These are phyloP conservation scores for Stratiomys singularior DNA, from an alignment of 2,888 invertebrate species.

Conservation along the genomic window DNA sequence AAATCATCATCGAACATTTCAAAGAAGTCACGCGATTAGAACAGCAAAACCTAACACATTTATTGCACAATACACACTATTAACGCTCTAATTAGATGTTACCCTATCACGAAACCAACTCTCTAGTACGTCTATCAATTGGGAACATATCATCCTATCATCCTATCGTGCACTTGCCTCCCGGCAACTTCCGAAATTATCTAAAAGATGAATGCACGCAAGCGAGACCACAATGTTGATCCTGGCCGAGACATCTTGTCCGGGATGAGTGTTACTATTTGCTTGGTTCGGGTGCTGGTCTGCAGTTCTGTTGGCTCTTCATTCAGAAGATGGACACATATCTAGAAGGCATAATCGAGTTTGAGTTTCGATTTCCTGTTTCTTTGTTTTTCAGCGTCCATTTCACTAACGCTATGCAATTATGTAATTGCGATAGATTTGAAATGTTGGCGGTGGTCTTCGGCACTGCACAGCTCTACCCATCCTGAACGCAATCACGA, in stretches of 20 bases:
- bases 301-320: constrained; percentile 22
- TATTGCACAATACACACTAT: no score
- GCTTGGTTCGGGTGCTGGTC: no score
- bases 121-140: no score
- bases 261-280: background rate
- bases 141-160: background rate
- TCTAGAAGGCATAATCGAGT: constrained; percentile 30
- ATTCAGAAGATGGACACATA: constrained; percentile 42
- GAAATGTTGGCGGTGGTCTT: constrained; percentile 47
- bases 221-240: constrained; percentile 1
- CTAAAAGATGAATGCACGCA: constrained; percentile 10
- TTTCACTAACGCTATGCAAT: constrained; percentile 46
- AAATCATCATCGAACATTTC: no score
- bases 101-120: no score
- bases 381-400: constrained; percentile 29
- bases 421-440: constrained; percentile 50
- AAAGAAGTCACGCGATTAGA: no score
- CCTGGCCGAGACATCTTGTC: background rate
- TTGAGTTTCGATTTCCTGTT: constrained; percentile 3
- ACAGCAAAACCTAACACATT: no score
- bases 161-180: constrained; percentile 2
- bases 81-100: no score
- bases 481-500: background rate
- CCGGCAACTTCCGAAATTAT: constrained; percentile 17
- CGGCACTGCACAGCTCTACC: background rate